Evolutionary conservation across 92 coral and sea anemone genomes (phyloP), one percentile per base, ranked within the genome.

Genomic region (Palythoa grandis): DNA sequence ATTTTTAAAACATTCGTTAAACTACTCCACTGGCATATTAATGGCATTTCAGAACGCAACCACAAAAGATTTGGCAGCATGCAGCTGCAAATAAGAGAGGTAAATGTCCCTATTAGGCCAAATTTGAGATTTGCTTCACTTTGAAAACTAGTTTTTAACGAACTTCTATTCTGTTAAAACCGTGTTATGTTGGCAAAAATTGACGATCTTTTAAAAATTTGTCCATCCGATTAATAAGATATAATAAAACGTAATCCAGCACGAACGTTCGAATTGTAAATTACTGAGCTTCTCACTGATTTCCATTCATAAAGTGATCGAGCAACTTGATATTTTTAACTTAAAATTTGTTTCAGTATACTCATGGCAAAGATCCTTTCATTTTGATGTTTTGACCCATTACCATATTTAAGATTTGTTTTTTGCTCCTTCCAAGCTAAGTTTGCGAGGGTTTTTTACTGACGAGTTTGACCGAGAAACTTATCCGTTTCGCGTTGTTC

Each of bases 171-270:
- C 22, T 47, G 47, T 48, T 25, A 67, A 66, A 67, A 66, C 53
- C 43, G 37, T 53, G 74, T 80, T 65, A 61, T 22, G 70, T 58
- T 60, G 5, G 57, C 56, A 58, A 48, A 79, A 79, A 48, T 40
- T 79, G 84, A 79, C 85, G 22, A 80, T 19, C 25, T 19, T 80
- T 80, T 79, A 20, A n/a, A 56, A n/a, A n/a, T 43, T 43, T 43
- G 58, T 43, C 75, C 48, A 80, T 65, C 85, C 58, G 74, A 66
- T 80, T 80, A 80, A 48, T 67, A 25, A 23, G 47, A 69, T 22
- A 22, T 35, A 69, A 69, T 15, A 16, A 69, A 40, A 24, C 14
- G 66, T 23, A 47, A 80, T 80, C 63, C 63, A 29, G 35, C 35
- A 29, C 35, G 1, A 29, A 29, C 35, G 0, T 29, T 29, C 35